Base-by-base conservation (phyloP, 2,113 vertebrate species). In the Corythoichthys intestinalis region DNA sequence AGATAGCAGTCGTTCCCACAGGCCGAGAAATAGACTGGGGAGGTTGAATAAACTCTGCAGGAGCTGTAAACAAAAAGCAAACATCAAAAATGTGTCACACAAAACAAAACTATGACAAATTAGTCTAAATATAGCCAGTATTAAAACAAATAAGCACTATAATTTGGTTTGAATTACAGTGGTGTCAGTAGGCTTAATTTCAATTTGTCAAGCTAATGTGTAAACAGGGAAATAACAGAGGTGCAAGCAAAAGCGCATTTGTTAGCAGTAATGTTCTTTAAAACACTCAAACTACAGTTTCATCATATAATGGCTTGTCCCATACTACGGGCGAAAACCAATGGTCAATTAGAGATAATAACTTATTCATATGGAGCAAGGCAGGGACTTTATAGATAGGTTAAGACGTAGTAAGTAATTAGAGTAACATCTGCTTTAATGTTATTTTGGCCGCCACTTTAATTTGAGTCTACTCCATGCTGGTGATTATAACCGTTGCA, bases 11-110 rank as follows among this genome's bases (percentile, higher is more conserved):
- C 54, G 97, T 98, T 72, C 97, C 97, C 1, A 94, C 91, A 0
- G 97, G 96, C 41, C 97, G 93, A 58, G 97, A 93, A 47, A 99
- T 94, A 77, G 97, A 99, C 91, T 99, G 97, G 0, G 97, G 97
- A 34, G 95, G 90, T 87, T 98, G 97, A 65, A 97, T 91, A 47
- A 99, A 99, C 88, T 97, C 93, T 6, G 97, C 96, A 0, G 97
- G 97, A 20, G 97, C 96, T 99, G 87, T n/a, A 68, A 47, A 34
- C 20, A 58, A 62, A 10, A 73, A 1, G 13, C 8, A 71, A 39
- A 73, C 12, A 15, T n/a, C 54, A 10, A 59, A 47, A 13, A 17
- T 1, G 49, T 11, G 50, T 17, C 14, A 64, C 44, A 34, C 0
- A 11, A 47, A 46, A 52, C 56, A 1, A 52, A 8, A 56, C 34